Evolutionary conservation across 2,888 invertebrate species (phyloP).

Genomic region (Drosophila barbarae): DNA sequence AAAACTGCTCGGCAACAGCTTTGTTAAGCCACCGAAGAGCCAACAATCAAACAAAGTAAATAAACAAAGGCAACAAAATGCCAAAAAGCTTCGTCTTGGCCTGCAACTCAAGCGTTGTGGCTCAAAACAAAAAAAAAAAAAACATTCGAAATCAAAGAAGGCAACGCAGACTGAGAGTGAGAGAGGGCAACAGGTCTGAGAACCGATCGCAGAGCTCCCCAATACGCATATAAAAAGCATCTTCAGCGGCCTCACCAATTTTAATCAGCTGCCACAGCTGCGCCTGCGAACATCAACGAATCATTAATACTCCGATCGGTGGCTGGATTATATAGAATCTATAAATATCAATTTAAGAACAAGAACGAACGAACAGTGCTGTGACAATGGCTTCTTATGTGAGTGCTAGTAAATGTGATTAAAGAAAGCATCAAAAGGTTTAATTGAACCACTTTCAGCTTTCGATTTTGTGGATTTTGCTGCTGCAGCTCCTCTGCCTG

Average conservation of each 20-base stretch:
- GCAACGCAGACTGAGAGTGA: conserved; percentile 15
- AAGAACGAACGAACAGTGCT: conserved; percentile 16
- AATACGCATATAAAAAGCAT: conserved; percentile 76
- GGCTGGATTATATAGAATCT: not conserved
- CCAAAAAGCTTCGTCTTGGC: conserved; percentile 51
- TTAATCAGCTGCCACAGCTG: conserved; percentile 77
- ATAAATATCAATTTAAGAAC: conserved; percentile 26
- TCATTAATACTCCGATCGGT: conserved; percentile 3
- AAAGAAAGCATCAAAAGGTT: not conserved
- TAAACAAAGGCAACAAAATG: conserved; percentile 50
- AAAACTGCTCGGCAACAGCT: conserved; percentile 50
- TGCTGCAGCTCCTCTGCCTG: conserved; percentile 36
- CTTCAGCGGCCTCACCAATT: conserved; percentile 75
- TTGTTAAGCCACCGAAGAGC: conserved; percentile 42
- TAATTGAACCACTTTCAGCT: conserved; percentile 15
- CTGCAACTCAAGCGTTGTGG: conserved; percentile 45
- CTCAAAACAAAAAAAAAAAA: not conserved
- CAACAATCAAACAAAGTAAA: conserved; percentile 38
- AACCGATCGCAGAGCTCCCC: conserved; percentile 46
- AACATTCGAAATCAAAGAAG: conserved; percentile 23
- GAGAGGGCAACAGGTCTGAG: conserved; percentile 42
- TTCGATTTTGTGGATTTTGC: conserved; percentile 10
- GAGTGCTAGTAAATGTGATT: conserved; percentile 46
- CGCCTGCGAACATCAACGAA: conserved; percentile 36
- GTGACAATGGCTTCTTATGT: conserved; percentile 53